phyloP scores from a whole-genome alignment of 2,113 vertebrate genomes.

The Alectura lathami region DNA sequence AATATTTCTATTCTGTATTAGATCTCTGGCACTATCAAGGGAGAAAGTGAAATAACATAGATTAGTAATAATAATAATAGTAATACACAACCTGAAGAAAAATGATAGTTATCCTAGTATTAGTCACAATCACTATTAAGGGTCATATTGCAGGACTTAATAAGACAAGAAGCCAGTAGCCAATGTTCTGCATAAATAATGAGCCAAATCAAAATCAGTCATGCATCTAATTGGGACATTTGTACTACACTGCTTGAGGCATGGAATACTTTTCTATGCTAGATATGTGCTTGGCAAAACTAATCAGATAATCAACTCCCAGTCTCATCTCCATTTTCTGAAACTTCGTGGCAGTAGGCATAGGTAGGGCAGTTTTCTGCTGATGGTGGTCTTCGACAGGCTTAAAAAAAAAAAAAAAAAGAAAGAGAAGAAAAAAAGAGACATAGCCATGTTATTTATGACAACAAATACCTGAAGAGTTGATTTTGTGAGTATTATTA shows the following conservation, averaged over 20 bases:
- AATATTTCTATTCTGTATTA: not conserved
- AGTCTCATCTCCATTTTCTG: slow-evolving; percentile 37
- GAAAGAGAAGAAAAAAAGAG: not conserved
- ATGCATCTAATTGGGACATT: slow-evolving; percentile 82
- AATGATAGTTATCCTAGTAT: not conserved
- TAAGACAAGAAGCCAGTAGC: slow-evolving; percentile 69
- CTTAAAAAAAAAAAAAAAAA: not conserved
- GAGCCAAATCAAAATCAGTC: slow-evolving; percentile 78
- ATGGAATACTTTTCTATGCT: slow-evolving; percentile 67
- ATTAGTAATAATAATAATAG: not conserved
- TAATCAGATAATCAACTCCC: slow-evolving; percentile 68
- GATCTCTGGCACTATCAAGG: not conserved
- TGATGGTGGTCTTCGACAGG: not conserved
- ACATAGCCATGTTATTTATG: not conserved
- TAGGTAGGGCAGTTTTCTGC: slow-evolving; percentile 19
- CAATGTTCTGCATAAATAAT: slow-evolving; percentile 79
- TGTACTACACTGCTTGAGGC: slow-evolving; percentile 77
- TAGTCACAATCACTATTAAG: slow-evolving; percentile 45
- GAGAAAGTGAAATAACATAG: not conserved
- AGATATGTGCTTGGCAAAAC: slow-evolving; percentile 70
- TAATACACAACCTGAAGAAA: not conserved
- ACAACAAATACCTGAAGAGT: not conserved
- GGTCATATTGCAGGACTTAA: slow-evolving; percentile 60
- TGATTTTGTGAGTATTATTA: not conserved
- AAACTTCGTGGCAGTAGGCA: slow-evolving; percentile 3